Evolutionary conservation across 2,888 invertebrate genomes (phyloP), one percentile per base, ranked within the genome.

Genomic region (Lissonota sp.): DNA sequence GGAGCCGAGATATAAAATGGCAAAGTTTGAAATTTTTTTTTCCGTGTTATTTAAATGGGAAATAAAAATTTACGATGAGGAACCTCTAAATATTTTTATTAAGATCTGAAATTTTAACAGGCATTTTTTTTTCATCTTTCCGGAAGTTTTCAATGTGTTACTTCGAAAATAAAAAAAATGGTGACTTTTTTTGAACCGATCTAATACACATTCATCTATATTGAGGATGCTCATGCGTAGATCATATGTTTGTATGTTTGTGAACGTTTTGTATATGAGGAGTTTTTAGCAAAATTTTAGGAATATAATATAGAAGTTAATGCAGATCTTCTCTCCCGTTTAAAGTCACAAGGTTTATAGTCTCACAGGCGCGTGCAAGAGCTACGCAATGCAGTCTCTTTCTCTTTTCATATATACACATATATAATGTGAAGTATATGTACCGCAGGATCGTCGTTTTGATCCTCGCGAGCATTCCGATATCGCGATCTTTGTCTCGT

Each of bases 291-390:
- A 26, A 1, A 26, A 2, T 26, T 26, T 26, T 3, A 1, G 26
- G 26, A 26, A 53, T 69, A 70, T 55, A 46, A 70, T 63, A 75
- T 69, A 14, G 69, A 57, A 76, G 44, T 63, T 63, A 63, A 76
- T 70, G 69, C 55, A 70, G 63, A 63, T 76, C 53, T 53, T 51
- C 44, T 6, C 40, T 14, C 69, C 60, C 49, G 63, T 46, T 76
- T 46, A 51, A 69, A 76, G 62, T 76, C 69, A 53, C 53, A 44
- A 55, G 70, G 69, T 76, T 76, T 76, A 76, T 60, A 57, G 71
- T 58, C 49, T 67, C 66, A 53, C 58, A 49, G 40, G 66, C 64
- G 51, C 62, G 67, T 64, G 78, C 58, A 62, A 44, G 60, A 71
- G 72, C 55, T 51, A 53, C 51, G 66, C 62, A 71, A 64, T 78